Percentiles rank a stretch among this genome's conserved stretches.
Conservation (phyloP, 2,113 vertebrate genomes). For the Amphiprion ocellaris region DNA sequence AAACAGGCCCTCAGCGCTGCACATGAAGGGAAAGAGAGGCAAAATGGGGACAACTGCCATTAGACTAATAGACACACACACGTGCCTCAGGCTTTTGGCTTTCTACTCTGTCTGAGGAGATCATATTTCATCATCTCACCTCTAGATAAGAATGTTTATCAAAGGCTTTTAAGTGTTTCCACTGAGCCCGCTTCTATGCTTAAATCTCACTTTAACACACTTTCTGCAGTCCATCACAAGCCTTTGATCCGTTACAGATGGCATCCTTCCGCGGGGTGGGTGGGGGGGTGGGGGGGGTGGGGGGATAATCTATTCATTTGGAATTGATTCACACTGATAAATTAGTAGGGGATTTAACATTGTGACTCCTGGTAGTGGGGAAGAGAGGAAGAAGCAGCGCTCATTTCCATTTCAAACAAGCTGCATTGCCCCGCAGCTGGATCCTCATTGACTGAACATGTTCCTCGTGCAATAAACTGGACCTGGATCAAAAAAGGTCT, state of each 20-base stretch:
- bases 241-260: conserved; percentile 55
- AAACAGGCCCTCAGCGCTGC: conserved; percentile 66
- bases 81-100: conserved; percentile 54
- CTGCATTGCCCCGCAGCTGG: conserved; percentile 56
- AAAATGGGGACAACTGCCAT: conserved; percentile 71
- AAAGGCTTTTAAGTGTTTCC: conserved; percentile 69
- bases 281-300: neutral
- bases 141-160: conserved; percentile 74
- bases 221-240: conserved; percentile 41
- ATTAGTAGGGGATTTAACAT: conserved; percentile 73
- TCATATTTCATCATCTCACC: conserved; percentile 73
- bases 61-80: conserved; percentile 54
- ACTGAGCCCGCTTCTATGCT: conserved; percentile 20
- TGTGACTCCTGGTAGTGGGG: conserved; percentile 47
- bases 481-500: conserved; percentile 71
- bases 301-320: conserved; percentile 57
- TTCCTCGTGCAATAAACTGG: conserved; percentile 62
- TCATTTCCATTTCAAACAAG: conserved; percentile 80
- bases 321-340: conserved; percentile 64
- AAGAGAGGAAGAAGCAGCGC: conserved; percentile 36
- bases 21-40: conserved; percentile 67
- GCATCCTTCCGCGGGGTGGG: conserved; percentile 28
- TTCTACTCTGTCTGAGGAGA: conserved; percentile 60
- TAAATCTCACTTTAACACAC: conserved; percentile 38
- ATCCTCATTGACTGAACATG: conserved; percentile 61